Evolutionary conservation across 2,888 invertebrate species (phyloP), one percentile per base, ranked within the genome.

Genomic region (Drosophila histrio): DNA sequence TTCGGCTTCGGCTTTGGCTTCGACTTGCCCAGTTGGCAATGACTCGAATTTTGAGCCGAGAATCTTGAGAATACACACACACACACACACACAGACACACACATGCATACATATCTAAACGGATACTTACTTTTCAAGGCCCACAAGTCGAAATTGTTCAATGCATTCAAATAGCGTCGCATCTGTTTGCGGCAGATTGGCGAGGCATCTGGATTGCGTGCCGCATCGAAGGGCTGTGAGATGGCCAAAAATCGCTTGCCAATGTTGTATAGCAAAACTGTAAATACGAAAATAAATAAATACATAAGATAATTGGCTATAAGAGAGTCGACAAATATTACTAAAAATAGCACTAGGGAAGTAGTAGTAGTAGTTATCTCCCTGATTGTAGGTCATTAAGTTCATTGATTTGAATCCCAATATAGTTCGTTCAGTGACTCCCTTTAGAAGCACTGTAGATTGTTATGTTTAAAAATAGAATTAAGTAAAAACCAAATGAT

Each of bases 61-160:
- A 53, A 39, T 39, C 38, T 52, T 21, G 9, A 26, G 22, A 24
- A 6, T 15, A 2, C 21, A 39, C 2, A n/a, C n/a, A 21, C 1
- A 24, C 6, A 26, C 7, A 44, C 6, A 26, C 11, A 26, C 15
- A n/a, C 2, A 11, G 1, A 11, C 17, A 36, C 4, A 11, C 2
- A 36, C 17, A 9, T 19, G 19, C 19, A 36, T 22, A 46, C 15
- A 13, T 26, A 47, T 17, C n/a, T 28, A 39, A 61, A 61, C 50
- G 53, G 61, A 52, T 79, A 91, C 91, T 91, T 75, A 91, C 91
- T 91, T 81, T 87, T 90, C 66, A 91, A 70, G 38, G 91, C 91
- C 91, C 91, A 91, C 60, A 91, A 70, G 68, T 91, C 91, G 46
- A 91, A 89, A 56, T 91, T 90, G 63, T 89, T 79, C 56, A 91